Evolutionary conservation across 2,113 vertebrate genomes (phyloP).

Genomic region (Prolemur simus): DNA sequence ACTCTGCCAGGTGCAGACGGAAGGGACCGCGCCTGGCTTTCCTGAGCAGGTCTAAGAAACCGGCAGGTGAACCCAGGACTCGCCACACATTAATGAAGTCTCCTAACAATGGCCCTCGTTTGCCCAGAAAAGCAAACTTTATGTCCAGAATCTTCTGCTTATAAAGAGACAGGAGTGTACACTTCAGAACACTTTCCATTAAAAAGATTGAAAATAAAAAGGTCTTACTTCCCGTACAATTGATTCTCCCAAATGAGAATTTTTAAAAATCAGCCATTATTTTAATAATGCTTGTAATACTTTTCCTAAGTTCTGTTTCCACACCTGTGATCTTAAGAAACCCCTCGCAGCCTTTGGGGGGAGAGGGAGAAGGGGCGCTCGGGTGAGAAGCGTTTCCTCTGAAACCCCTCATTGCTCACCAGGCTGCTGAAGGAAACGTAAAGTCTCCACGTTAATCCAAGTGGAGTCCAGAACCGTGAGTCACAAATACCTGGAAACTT

Average conservation of each 20-base stretch:
- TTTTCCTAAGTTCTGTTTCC: too few species aligned
- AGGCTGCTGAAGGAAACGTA: neutral
- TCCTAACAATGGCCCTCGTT: neutral
- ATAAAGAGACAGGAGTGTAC: rapidly evolving
- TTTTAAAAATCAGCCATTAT: neutral
- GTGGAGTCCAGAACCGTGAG: neutral
- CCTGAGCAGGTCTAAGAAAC: neutral
- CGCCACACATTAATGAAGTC: rapidly evolving
- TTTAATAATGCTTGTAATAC: neutral
- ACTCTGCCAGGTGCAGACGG: too few species aligned
- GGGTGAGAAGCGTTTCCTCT: rapidly evolving
- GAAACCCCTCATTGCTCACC: too few species aligned
- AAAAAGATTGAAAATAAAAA: neutral
- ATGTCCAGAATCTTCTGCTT: neutral
- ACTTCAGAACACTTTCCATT: neutral
- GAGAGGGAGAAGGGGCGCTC: neutral
- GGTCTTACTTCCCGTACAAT: neutral
- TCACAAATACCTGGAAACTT: neutral
- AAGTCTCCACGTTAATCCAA: too few species aligned
- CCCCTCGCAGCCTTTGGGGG: neutral
- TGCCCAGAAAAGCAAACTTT: neutral
- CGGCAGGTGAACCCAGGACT: neutral
- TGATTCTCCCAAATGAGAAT: neutral
- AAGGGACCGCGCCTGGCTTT: rapidly evolving
- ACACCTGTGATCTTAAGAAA: neutral